Percentiles rank a stretch among this genome's conserved stretches.
These are phyloP conservation scores for Chydorus sphaericus DNA, from an alignment of 2,888 invertebrate species.

Conservation along the genomic window DNA sequence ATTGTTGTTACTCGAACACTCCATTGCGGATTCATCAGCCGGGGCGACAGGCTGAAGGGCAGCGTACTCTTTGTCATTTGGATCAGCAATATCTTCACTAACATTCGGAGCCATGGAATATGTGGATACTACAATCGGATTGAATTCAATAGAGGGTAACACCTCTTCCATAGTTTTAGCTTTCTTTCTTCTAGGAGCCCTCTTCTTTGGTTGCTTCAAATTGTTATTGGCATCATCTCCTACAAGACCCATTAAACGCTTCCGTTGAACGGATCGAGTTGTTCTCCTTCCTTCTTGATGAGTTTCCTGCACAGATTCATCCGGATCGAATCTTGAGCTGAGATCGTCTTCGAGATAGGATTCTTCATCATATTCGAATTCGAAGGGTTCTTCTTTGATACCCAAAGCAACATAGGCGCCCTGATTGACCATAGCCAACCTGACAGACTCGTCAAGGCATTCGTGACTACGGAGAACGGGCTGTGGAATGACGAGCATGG, in stretches of 20 bases:
- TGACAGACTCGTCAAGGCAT: constrained; percentile 4
- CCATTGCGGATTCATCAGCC: too few species aligned
- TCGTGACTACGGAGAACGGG: not conserved
- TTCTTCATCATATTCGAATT: not conserved
- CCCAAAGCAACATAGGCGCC: constrained; percentile 2
- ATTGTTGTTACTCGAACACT: too few species aligned
- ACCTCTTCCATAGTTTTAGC: not conserved
- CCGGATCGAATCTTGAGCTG: not conserved
- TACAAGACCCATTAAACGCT: not conserved
- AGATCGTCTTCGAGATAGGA: not conserved
- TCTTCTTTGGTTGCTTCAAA: not conserved
- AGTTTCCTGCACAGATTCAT: not conserved
- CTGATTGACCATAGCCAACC: not conserved
- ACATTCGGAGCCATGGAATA: too few species aligned
- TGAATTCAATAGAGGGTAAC: not conserved
- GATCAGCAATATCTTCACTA: too few species aligned
- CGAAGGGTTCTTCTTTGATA: not conserved
- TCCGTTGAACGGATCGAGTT: not conserved
- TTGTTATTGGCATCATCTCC: not conserved
- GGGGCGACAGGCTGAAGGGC: too few species aligned
- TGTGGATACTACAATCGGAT: not conserved
- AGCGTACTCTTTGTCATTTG: too few species aligned
- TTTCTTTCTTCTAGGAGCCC: not conserved
- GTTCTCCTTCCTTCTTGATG: not conserved
- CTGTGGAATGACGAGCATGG: constrained; percentile 8